Evolutionary conservation across 2,888 invertebrate species (phyloP).

Genomic region (Synergus itoensis): DNA sequence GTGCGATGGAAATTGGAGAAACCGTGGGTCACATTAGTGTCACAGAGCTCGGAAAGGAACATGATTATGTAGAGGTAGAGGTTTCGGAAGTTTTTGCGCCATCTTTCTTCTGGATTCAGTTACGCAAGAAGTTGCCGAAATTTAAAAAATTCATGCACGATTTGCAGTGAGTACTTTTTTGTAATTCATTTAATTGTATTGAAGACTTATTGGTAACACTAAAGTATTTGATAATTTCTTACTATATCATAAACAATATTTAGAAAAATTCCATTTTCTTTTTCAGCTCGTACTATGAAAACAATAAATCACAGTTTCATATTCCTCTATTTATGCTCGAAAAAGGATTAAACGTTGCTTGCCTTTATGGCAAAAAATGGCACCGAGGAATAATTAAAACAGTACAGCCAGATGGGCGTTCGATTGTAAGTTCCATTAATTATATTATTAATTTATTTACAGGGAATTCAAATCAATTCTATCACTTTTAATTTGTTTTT

Average conservation of each 20-base stretch:
- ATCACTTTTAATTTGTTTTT: conserved; percentile 7
- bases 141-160: conserved; percentile 66
- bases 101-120: conserved; percentile 72
- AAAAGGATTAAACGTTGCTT: conserved; percentile 70
- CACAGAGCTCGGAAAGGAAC: conserved; percentile 49
- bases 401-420: conserved; percentile 64
- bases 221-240: not conserved
- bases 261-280: conserved; percentile 19
- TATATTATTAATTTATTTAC: conserved; percentile 33
- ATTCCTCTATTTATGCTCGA: conserved; percentile 67
- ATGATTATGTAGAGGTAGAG: conserved; percentile 61
- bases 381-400: conserved; percentile 70
- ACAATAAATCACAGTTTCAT: conserved; percentile 53
- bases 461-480: conserved; percentile 14
- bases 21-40: conserved; percentile 65
- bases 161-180: conserved; percentile 62
- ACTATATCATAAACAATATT: not conserved
- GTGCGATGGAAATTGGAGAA: conserved; percentile 66
- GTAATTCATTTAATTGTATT: conserved; percentile 31
- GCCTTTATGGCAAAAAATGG: conserved; percentile 67
- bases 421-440: conserved; percentile 64
- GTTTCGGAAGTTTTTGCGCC: conserved; percentile 71
- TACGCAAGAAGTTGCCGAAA: conserved; percentile 56
- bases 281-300: conserved; percentile 64
- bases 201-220: not conserved